Evolutionary conservation across 2,797 vertebrate genomes (phyloP).

Genomic region (Rhinogobio ventralis): DNA sequence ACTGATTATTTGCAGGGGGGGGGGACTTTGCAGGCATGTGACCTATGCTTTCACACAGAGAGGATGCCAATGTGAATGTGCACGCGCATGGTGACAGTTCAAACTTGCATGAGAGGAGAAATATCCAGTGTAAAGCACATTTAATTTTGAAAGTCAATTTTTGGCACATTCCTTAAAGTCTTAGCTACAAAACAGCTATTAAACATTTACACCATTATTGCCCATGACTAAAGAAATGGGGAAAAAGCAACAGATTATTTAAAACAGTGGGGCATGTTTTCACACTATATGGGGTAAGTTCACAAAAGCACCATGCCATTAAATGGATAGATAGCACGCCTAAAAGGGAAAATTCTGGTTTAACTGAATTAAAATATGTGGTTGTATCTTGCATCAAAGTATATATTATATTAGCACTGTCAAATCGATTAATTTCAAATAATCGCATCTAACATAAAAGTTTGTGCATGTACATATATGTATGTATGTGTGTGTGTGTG

Average conservation of each 20-base stretch:
- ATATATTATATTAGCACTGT: too few species aligned
- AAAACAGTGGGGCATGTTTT: neutral
- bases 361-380: neutral
- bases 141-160: neutral
- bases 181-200: neutral
- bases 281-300: neutral
- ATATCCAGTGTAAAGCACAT: neutral
- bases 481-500: too few species aligned
- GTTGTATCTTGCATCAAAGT: neutral
- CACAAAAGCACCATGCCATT: neutral
- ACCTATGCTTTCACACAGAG: neutral
- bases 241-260: neutral
- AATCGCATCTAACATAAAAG: too few species aligned
- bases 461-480: too few species aligned
- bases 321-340: neutral
- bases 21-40: neutral
- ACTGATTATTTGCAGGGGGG: neutral
- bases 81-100: neutral
- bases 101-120: neutral
- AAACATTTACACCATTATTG: neutral
- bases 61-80: neutral
- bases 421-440: too few species aligned
- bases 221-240: neutral
- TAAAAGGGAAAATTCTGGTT: neutral
- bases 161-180: neutral